Evolutionary conservation across 2,888 invertebrate species (phyloP).

Genomic region (Scelioninae gen. 1): DNA sequence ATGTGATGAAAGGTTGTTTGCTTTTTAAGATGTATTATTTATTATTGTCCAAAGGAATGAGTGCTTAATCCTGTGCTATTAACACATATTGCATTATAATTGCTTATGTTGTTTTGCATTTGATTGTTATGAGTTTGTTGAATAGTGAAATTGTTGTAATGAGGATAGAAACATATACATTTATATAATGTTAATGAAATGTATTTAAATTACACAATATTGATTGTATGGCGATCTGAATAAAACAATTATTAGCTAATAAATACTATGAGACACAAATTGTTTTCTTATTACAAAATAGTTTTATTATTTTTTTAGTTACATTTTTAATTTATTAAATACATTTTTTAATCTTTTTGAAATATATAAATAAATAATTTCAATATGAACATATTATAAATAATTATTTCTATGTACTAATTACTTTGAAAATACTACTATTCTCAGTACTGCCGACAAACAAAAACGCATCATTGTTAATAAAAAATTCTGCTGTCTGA

Average conservation of each 20-base stretch:
- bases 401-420: background rate
- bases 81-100: background rate
- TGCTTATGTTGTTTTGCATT: background rate
- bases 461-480: slow-evolving; percentile 2
- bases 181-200: background rate
- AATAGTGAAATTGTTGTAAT: background rate
- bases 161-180: background rate
- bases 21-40: background rate
- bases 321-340: no score
- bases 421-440: slow-evolving; percentile 14
- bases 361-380: background rate
- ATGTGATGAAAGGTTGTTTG: no score
- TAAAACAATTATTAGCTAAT: no score
- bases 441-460: slow-evolving; percentile 8
- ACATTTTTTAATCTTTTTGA: no score
- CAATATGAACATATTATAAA: no score
- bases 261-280: no score
- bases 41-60: background rate
- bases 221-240: no score
- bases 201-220: background rate
- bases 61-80: background rate
- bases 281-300: no score
- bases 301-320: no score
- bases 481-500: slow-evolving; percentile 10
- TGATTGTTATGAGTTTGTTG: background rate